These are phyloP conservation scores for Echinops telfairi DNA, from an alignment of 2,113 vertebrate genomes.

Conservation along the genomic window DNA sequence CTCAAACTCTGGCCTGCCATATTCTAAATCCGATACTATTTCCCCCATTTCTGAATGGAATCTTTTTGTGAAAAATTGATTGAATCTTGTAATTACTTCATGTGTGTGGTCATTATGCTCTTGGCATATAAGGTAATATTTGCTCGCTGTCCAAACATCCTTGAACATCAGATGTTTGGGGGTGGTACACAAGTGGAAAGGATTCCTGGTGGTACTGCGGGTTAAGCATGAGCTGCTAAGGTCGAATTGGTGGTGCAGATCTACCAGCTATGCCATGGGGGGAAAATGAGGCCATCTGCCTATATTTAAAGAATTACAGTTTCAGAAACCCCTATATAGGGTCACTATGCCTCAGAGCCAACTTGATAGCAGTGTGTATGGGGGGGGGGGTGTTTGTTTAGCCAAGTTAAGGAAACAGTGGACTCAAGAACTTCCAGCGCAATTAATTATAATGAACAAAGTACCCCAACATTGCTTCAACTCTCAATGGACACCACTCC, in stretches of 20 bases:
- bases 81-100: no score
- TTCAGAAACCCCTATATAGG: no score
- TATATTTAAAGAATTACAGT: no score
- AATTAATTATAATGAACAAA: slow-evolving; percentile 53
- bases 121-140: slow-evolving; percentile 37
- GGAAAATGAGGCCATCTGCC: no score
- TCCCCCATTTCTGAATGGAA: neutral
- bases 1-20: slow-evolving; percentile 22
- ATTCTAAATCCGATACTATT: slow-evolving; percentile 11
- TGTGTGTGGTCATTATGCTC: neutral
- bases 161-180: slow-evolving; percentile 27
- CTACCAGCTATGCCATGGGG: no score
- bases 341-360: no score
- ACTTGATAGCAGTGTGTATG: no score
- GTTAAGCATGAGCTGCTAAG: no score
- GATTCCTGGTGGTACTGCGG: no score
- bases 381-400: no score
- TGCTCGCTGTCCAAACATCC: slow-evolving; percentile 30
- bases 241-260: no score
- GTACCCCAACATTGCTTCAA: slow-evolving; percentile 2
- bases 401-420: neutral
- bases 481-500: neutral
- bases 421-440: slow-evolving; percentile 19
- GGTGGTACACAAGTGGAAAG: neutral
- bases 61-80: neutral